Evolutionary conservation across 2,797 vertebrate species (phyloP).

Genomic region (Falco naumanni): DNA sequence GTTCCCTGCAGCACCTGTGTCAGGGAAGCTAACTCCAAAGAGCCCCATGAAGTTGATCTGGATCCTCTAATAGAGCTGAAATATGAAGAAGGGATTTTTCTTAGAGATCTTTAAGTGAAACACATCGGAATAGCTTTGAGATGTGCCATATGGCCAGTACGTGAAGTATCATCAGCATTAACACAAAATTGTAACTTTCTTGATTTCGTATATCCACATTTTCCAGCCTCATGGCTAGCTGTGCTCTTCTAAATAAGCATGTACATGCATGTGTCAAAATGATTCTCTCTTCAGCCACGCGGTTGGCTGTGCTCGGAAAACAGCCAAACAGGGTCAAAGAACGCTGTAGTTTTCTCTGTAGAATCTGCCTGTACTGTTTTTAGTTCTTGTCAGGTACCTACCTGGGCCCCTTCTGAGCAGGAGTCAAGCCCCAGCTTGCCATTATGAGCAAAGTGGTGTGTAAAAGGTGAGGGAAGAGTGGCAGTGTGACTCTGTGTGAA

Average conservation of each 20-base stretch:
- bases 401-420: background rate
- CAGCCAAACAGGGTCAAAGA: background rate
- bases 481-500: background rate
- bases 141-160: background rate
- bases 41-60: background rate
- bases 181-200: background rate
- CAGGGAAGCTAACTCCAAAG: background rate
- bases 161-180: background rate
- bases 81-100: rapidly evolving
- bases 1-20: background rate
- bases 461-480: rapidly evolving
- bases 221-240: background rate
- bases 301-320: background rate
- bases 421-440: background rate
- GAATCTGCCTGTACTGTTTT: background rate
- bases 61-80: background rate
- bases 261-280: rapidly evolving
- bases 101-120: background rate
- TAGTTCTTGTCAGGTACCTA: background rate
- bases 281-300: background rate
- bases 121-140: background rate
- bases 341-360: background rate
- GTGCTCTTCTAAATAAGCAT: background rate
- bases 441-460: rapidly evolving
- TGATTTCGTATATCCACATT: background rate